Evolutionary conservation across 2,113 vertebrate species (phyloP), one percentile per base, ranked within the genome.

Genomic region (Alectura lathami): DNA sequence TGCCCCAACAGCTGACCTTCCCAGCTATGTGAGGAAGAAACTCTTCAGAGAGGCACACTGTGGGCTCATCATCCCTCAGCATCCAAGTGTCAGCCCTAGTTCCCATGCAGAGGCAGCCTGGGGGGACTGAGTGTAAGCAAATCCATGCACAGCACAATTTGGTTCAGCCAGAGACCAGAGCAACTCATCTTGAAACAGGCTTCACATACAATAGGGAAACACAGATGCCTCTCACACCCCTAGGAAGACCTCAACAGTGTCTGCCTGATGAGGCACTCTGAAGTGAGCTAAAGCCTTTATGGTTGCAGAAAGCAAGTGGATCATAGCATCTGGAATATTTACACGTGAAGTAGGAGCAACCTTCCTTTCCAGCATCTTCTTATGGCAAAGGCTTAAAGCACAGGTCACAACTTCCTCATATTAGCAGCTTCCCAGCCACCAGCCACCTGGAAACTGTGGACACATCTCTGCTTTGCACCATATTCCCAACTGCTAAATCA

Each of bases 21-120:
- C 11, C 9, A 18, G 20, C 40, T 40, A 10, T 26, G 29, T 26
- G 42, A 30, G 83, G 62, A 60, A n/a, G 56, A 53, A 66, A 36
- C 24, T 11, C 9, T 2, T 12, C 60, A 42, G 30, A 68, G 18
- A 34, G 9, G 47, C 4, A 13, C 63, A 20, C 5, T n/a, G 20
- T 57, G 60, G 88, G 5, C 34, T 11, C 27, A 2, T 23, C 50
- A 38, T 5, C 16, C 83, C 36, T 26, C 21, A 53, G 64, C 26
- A 13, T 12, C 20, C 0, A 0, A 54, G 11, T 7, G 34, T 21
- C 13, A 23, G 11, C 7, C 42, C 16, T 20, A 14, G 7, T 34
- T 74, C 62, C 17, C 42, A 3, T 2, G 10, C 43, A 27, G 36
- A 51, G 34, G 15, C 63, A 83, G 29, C 50, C 36, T 51, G 48